Evolutionary conservation across 2,113 vertebrate genomes (phyloP).

Genomic region (Rissa tridactyla): DNA sequence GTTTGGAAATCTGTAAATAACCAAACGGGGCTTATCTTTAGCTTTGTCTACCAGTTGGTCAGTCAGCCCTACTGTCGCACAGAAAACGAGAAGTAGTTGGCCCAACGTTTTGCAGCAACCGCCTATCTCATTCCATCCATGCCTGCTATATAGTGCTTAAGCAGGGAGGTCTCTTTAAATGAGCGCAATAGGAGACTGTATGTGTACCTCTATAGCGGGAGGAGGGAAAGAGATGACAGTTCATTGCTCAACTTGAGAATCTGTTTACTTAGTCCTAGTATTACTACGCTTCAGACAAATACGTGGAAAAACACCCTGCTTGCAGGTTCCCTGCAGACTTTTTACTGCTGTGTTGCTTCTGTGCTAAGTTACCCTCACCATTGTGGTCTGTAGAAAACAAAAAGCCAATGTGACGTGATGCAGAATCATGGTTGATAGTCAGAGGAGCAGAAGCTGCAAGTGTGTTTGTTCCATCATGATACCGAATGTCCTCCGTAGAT

Average conservation of each 20-base stretch:
- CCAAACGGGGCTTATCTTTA: neutral
- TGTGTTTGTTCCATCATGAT: neutral
- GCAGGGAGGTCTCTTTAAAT: neutral
- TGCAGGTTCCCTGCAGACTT: neutral
- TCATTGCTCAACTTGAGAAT: neutral
- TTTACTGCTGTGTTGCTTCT: neutral
- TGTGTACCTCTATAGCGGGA: neutral
- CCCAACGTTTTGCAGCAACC: neutral
- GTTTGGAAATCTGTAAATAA: conserved; percentile 47
- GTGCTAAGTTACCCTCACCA: neutral
- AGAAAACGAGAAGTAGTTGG: neutral
- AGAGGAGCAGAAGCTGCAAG: neutral
- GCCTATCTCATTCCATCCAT: neutral
- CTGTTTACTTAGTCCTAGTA: neutral
- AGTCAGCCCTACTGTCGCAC: neutral
- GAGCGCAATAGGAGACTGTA: neutral
- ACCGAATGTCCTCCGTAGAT: neutral
- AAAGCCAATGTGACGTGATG: neutral
- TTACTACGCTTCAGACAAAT: neutral
- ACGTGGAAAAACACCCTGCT: neutral
- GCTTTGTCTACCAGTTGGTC: neutral
- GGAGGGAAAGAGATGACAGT: neutral
- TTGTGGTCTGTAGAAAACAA: neutral
- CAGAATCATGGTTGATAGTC: neutral
- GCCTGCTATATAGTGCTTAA: neutral